Conservation (phyloP, 2,797 vertebrate species). For the Synaphobranchus kaupii region DNA sequence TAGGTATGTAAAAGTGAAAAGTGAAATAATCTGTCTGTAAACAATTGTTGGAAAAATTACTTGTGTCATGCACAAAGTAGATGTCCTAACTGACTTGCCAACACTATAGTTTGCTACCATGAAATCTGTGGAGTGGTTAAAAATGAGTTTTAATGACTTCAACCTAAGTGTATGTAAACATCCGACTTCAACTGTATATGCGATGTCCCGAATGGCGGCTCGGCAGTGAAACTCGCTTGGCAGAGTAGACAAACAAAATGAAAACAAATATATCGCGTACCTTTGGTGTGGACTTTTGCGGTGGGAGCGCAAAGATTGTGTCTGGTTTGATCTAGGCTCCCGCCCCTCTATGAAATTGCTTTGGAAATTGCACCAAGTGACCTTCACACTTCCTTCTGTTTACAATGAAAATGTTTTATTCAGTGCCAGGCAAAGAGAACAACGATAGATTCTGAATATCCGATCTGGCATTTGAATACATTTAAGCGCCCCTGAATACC, state of each 20-base stretch:
- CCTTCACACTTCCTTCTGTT: constrained; percentile 38
- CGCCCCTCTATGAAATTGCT: constrained; percentile 38
- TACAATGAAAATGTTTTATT: constrained; percentile 59
- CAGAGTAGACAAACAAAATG: background rate
- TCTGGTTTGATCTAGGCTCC: constrained; percentile 22
- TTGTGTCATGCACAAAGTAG: no score
- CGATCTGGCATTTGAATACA: constrained; percentile 57
- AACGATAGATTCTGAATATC: constrained; percentile 33
- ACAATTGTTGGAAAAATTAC: no score
- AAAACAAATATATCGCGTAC: constrained; percentile 12
- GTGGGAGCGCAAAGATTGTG: constrained; percentile 11
- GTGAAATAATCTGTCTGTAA: no score
- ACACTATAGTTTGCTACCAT: no score
- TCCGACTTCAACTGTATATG: no score
- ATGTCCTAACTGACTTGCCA: no score
- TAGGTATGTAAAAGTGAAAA: no score
- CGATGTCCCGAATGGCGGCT: background rate
- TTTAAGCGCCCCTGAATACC: constrained; percentile 39
- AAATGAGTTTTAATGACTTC: no score
- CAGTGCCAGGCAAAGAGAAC: constrained; percentile 43
- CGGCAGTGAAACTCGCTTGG: background rate
- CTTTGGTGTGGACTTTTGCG: background rate
- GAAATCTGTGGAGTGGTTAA: no score
- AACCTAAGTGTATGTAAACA: no score
- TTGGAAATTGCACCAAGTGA: constrained; percentile 39